Evolutionary conservation across 2,888 invertebrate genomes (phyloP).

Genomic region (Nemurella pictetii): DNA sequence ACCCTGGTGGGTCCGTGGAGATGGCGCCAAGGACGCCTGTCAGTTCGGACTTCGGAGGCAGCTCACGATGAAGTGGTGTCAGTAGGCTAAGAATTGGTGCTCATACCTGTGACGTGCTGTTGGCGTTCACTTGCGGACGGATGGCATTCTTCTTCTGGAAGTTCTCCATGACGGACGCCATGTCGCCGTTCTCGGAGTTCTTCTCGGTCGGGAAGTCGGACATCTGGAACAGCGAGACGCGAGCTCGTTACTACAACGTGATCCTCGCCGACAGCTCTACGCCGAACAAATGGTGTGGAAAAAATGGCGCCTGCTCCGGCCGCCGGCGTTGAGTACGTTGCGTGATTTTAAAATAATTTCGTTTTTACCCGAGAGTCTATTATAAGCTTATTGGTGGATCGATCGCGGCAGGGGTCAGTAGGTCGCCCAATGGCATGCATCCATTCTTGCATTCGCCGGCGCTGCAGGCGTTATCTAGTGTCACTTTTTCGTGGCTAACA

Average conservation of each 20-base stretch:
- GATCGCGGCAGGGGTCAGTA: background rate
- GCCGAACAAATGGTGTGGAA: background rate
- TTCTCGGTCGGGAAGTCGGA: slow-evolving; percentile 63
- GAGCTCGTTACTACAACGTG: background rate
- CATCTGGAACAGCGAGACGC: slow-evolving; percentile 49
- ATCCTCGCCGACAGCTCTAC: background rate
- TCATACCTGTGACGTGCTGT: slow-evolving; percentile 40
- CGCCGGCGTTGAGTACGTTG: background rate
- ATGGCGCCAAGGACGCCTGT: slow-evolving; percentile 5
- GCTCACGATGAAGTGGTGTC: no score
- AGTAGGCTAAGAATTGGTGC: no score
- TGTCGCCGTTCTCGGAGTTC: slow-evolving; percentile 61
- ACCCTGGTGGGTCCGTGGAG: background rate
- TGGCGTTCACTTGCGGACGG: slow-evolving; percentile 45
- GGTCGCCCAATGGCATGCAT: background rate
- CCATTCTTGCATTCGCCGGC: background rate
- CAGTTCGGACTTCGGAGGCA: background rate
- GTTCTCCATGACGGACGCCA: slow-evolving; percentile 72
- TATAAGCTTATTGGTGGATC: background rate
- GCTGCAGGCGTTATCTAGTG: background rate
- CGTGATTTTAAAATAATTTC: slow-evolving; percentile 3
- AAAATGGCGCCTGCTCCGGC: background rate
- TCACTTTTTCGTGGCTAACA: background rate
- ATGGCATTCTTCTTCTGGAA: slow-evolving; percentile 65
- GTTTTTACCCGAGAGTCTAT: background rate